phyloP scores from a whole-genome alignment of 2,113 vertebrate species.

The Psittacula cyanocephala region DNA sequence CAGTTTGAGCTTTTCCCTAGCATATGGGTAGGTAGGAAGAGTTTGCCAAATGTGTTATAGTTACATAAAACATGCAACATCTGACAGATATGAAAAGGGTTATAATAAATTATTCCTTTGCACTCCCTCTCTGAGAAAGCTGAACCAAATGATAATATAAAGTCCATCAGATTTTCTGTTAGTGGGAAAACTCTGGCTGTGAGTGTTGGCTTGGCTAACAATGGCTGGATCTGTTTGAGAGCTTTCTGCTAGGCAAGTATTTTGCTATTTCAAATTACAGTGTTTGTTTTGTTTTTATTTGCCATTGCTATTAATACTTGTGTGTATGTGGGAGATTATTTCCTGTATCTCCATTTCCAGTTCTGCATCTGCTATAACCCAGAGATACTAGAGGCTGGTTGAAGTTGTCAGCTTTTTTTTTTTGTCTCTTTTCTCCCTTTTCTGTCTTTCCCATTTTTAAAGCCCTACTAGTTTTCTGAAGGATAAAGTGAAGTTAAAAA shows the following conservation, averaged over 20 bases:
- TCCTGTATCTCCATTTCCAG: not conserved
- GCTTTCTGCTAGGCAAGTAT: not conserved
- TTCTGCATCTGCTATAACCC: not conserved
- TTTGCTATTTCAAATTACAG: not conserved
- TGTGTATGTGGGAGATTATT: not conserved
- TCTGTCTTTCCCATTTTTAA: not conserved
- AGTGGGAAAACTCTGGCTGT: not conserved
- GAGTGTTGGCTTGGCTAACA: not conserved
- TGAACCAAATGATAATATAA: not conserved
- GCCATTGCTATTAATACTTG: not conserved
- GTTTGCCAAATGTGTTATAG: slow-evolving; percentile 53
- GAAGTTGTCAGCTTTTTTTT: not conserved
- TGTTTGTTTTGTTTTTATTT: not conserved
- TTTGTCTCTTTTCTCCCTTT: not conserved
- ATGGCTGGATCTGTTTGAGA: not conserved
- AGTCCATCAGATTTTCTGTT: not conserved
- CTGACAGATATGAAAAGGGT: not conserved
- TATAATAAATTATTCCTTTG: slow-evolving; percentile 25
- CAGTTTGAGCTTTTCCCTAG: slow-evolving; percentile 29
- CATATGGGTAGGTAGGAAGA: slow-evolving; percentile 66
- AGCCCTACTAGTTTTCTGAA: not conserved
- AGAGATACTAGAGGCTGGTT: not conserved
- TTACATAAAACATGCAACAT: slow-evolving; percentile 60
- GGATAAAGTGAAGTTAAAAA: slow-evolving; percentile 11
- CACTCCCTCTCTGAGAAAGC: not conserved